Evolutionary conservation across 2,113 vertebrate genomes (phyloP).

Genomic region (Brienomyrus brachyistius): DNA sequence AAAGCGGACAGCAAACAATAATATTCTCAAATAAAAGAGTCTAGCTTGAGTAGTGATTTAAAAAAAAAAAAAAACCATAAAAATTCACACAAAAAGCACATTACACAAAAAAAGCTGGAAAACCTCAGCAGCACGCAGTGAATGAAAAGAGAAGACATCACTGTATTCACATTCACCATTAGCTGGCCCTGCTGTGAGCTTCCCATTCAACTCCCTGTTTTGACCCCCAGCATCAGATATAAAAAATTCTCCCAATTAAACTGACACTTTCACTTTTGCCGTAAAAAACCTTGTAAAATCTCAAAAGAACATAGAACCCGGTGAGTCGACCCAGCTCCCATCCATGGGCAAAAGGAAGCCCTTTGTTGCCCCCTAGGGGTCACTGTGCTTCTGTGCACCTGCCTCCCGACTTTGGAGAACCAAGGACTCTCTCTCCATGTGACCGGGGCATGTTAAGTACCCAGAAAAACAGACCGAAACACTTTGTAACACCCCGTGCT

Average conservation of each 20-base stretch:
- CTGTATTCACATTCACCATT: neutral
- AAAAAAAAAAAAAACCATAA: neutral
- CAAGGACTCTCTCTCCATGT: neutral
- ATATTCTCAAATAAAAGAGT: neutral
- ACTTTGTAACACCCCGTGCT: neutral
- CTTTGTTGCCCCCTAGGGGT: constrained; percentile 90
- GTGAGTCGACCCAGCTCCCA: neutral
- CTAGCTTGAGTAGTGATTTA: neutral
- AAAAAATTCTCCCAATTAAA: neutral
- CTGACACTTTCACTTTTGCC: neutral
- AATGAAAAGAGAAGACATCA: neutral
- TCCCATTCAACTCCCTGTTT: neutral
- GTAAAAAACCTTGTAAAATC: neutral
- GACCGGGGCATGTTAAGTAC: neutral
- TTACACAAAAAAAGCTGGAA: neutral
- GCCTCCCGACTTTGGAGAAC: constrained; percentile 72
- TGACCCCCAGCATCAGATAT: neutral
- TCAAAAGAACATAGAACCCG: neutral
- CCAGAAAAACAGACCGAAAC: neutral
- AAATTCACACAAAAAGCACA: neutral
- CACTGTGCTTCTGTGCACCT: constrained; percentile 78
- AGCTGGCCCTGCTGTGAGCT: neutral
- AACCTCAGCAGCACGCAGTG: neutral
- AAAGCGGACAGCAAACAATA: neutral
- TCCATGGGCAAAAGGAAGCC: constrained; percentile 96